A percentile compares a stretch with the other conserved stretches of the same genome.
Conservation (phyloP, 1,140 invertebrate species). For the Adoxophyes honmai region DNA sequence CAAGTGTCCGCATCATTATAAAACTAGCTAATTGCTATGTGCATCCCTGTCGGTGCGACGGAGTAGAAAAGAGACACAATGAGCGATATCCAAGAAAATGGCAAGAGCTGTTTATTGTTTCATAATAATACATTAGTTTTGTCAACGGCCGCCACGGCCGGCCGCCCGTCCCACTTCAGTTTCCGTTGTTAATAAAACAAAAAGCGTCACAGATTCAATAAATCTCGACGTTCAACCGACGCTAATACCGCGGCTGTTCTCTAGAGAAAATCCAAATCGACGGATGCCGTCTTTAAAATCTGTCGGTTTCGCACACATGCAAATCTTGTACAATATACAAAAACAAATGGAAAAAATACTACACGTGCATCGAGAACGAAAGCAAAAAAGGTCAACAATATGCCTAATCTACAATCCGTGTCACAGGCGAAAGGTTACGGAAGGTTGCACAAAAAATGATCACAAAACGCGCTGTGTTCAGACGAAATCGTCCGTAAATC, state of each 20-base stretch:
- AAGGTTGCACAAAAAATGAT: conserved; percentile 71
- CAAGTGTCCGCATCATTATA: too few relatives aligned
- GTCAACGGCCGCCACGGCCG: conserved; percentile 60
- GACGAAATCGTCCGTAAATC: conserved; percentile 51
- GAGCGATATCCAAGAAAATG: neutral
- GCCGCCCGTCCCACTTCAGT: conserved; percentile 58
- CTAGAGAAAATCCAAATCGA: neutral
- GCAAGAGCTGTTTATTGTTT: conserved; percentile 57
- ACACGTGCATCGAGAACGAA: conserved; percentile 62
- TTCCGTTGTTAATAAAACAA: conserved; percentile 55
- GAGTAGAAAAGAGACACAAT: neutral
- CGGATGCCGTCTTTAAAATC: conserved; percentile 15
- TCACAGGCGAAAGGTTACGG: conserved; percentile 74
- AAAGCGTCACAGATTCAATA: conserved; percentile 42
- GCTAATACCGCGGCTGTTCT: neutral
- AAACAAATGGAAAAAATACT: conserved; percentile 69
- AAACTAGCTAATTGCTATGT: too few relatives aligned
- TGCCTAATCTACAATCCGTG: conserved; percentile 75
- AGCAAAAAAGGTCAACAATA: conserved; percentile 75
- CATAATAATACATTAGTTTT: conserved; percentile 73
- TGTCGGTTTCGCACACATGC: conserved; percentile 52
- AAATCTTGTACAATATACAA: conserved; percentile 56
- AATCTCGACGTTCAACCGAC: conserved; percentile 23
- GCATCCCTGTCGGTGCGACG: neutral
- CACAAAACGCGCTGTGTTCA: conserved; percentile 53